These are phyloP conservation scores for Tauraco erythrolophus DNA, from an alignment of 2,113 vertebrate genomes.

Conservation along the genomic window DNA sequence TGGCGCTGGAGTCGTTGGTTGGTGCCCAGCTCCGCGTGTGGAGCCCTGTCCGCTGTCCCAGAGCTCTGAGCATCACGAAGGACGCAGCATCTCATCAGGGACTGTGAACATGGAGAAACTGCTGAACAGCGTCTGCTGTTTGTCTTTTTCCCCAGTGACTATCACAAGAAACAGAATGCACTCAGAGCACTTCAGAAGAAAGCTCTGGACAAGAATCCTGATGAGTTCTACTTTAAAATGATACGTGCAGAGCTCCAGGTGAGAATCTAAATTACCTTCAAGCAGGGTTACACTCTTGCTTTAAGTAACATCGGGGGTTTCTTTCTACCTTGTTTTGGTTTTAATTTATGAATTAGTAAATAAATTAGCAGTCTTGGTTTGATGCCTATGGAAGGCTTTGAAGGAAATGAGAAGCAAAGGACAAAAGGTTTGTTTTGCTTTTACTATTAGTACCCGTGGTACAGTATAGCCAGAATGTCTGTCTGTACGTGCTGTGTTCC, in stretches of 20 bases:
- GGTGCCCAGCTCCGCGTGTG: neutral
- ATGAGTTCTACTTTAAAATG: constrained; percentile 98
- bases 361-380: neutral
- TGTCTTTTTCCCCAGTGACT: constrained; percentile 81
- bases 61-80: neutral
- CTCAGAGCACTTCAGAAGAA: constrained; percentile 89
- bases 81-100: rapidly evolving
- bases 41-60: neutral
- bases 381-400: neutral
- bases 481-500: neutral
- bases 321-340: neutral
- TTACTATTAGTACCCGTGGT: neutral
- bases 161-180: constrained; percentile 90
- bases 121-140: neutral
- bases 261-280: neutral
- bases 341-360: neutral
- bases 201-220: constrained; percentile 93
- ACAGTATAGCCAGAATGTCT: neutral
- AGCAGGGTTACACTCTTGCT: neutral
- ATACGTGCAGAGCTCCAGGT: constrained; percentile 85
- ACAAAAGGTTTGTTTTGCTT: neutral
- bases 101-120: rapidly evolving
- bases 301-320: neutral
- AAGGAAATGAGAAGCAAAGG: neutral
- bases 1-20: rapidly evolving